Evolutionary conservation across 1,140 invertebrate genomes (phyloP).

Genomic region (Chrysomallon squamiferum): DNA sequence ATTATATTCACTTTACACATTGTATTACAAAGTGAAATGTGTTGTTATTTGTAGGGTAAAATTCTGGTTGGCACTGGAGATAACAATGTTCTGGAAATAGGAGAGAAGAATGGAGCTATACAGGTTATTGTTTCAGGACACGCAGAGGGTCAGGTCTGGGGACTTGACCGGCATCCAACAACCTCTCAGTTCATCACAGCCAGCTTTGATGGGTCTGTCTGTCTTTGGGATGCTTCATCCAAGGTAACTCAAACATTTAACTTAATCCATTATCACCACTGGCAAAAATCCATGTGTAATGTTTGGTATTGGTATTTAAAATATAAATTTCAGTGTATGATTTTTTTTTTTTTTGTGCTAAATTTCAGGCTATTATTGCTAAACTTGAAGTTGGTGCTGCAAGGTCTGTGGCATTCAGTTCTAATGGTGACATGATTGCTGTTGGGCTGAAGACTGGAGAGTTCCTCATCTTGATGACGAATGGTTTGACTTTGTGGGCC

Average conservation of each 20-base stretch:
- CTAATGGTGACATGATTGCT: slow-evolving; percentile 60
- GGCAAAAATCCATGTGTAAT: too few relatives aligned
- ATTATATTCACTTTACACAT: too few relatives aligned
- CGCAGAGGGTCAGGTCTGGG: slow-evolving; percentile 63
- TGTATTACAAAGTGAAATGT: too few relatives aligned
- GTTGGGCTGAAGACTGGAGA: slow-evolving; percentile 62
- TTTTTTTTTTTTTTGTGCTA: not conserved
- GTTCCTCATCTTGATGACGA: slow-evolving; percentile 49
- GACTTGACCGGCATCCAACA: slow-evolving; percentile 58
- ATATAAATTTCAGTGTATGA: too few relatives aligned
- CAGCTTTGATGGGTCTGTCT: slow-evolving; percentile 60
- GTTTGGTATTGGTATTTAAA: too few relatives aligned
- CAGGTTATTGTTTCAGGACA: slow-evolving; percentile 55
- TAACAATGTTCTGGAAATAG: slow-evolving; percentile 57
- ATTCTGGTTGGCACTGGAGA: slow-evolving; percentile 62
- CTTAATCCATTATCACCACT: too few relatives aligned
- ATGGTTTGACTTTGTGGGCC: slow-evolving; percentile 52
- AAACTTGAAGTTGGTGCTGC: slow-evolving; percentile 52
- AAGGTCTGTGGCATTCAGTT: slow-evolving; percentile 51
- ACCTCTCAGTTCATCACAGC: slow-evolving; percentile 56
- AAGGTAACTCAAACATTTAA: slow-evolving; percentile 58
- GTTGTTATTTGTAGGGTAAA: slow-evolving; percentile 51
- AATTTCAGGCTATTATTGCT: slow-evolving; percentile 48
- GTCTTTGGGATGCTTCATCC: slow-evolving; percentile 59
- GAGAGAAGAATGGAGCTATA: slow-evolving; percentile 57